phyloP scores from a whole-genome alignment of 2,113 vertebrate species.

The Perca flavescens region DNA sequence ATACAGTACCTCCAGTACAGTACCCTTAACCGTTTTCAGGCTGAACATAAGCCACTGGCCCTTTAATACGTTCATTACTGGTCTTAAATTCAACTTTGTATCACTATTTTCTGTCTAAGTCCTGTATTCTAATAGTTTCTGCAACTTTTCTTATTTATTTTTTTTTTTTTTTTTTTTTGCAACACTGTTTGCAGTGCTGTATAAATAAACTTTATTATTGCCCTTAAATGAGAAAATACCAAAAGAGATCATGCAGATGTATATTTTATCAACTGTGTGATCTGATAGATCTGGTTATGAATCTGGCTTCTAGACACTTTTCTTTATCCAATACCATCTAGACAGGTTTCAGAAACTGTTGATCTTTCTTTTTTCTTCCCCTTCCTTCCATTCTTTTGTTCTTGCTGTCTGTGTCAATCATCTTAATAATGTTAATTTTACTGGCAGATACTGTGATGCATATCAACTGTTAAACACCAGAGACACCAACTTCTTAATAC shows the following conservation, averaged over 20 bases:
- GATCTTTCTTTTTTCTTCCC: background rate
- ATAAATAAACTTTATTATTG: background rate
- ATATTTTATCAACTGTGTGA: constrained; percentile 13
- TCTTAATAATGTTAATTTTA: constrained; percentile 1
- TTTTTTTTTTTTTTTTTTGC: too few relatives aligned
- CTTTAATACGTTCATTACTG: too few relatives aligned
- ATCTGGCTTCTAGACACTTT: background rate
- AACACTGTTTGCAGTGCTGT: background rate
- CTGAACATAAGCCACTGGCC: background rate
- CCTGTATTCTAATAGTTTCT: too few relatives aligned
- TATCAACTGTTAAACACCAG: background rate
- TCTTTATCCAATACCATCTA: constrained; percentile 1
- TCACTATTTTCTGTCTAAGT: background rate
- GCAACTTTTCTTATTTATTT: background rate
- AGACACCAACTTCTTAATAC: background rate
- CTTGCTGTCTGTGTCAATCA: background rate
- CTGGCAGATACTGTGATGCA: background rate
- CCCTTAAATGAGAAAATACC: too few relatives aligned
- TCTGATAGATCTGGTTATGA: constrained; percentile 11
- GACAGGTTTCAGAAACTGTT: background rate
- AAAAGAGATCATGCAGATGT: constrained; percentile 9
- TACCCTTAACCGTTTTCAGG: too few relatives aligned
- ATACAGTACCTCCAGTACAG: background rate
- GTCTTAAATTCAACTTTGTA: background rate
- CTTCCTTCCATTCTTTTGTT: background rate